A percentile compares a stretch with the other conserved stretches of the same genome.
Evolutionary conservation across 1,140 invertebrate species (phyloP).

Genomic region (Linepithema humile): DNA sequence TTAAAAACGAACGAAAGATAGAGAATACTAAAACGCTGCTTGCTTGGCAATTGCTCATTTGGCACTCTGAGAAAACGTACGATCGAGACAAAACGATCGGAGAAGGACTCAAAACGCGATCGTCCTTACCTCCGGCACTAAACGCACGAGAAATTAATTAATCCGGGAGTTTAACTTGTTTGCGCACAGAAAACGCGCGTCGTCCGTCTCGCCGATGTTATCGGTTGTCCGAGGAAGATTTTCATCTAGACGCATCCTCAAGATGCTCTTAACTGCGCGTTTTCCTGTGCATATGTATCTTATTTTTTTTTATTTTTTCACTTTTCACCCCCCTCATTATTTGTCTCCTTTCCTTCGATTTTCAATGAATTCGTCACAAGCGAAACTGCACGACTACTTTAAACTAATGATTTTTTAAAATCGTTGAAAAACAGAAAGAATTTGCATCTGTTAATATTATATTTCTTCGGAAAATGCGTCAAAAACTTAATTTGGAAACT

Average conservation of each 20-base stretch:
- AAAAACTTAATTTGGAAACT: too few relatives aligned
- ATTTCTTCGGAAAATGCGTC: too few relatives aligned
- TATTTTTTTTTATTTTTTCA: conserved; percentile 5
- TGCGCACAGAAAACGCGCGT: conserved; percentile 19
- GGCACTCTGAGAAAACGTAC: conserved; percentile 83
- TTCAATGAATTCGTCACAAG: conserved; percentile 10
- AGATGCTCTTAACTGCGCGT: background rate
- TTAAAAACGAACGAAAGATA: background rate
- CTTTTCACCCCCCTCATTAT: conserved; percentile 13
- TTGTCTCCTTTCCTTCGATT: conserved; percentile 7
- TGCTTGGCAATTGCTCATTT: conserved; percentile 68
- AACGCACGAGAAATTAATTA: conserved; percentile 51
- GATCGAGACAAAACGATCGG: conserved; percentile 39
- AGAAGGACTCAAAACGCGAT: conserved; percentile 51
- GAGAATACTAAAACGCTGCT: conserved; percentile 34
- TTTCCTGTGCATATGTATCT: background rate
- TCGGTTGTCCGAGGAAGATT: conserved; percentile 17
- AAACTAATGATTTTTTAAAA: background rate
- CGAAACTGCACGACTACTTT: conserved; percentile 19
- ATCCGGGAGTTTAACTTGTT: conserved; percentile 23
- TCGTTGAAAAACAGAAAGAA: background rate
- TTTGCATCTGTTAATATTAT: background rate
- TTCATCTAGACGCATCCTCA: background rate
- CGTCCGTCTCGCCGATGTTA: background rate
- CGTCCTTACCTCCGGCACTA: background rate